Evolutionary conservation across 2,113 vertebrate species (phyloP).

Genomic region (Chaetodon trifascialis): DNA sequence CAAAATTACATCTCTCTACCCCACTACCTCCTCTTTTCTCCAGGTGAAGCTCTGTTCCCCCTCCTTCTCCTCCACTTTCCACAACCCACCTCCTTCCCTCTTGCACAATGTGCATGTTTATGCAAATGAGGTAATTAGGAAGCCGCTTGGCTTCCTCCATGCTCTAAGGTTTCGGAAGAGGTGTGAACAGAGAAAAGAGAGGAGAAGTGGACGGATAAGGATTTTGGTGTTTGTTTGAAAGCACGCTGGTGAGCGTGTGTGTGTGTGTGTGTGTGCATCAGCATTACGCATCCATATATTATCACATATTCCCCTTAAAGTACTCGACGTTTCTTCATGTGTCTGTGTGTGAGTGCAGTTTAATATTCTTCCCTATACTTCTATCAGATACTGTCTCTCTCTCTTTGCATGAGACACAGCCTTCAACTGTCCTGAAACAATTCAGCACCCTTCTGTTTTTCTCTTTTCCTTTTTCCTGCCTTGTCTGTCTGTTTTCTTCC

Average conservation of each 20-base stretch:
- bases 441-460: not conserved
- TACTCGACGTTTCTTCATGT: not conserved
- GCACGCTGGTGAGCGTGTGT: not conserved
- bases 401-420: not conserved
- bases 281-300: slow-evolving; percentile 16
- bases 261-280: slow-evolving; percentile 20
- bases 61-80: not conserved
- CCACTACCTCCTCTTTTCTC: slow-evolving; percentile 13
- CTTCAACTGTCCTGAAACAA: slow-evolving; percentile 8
- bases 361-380: slow-evolving; percentile 33
- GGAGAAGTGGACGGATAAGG: slow-evolving; percentile 29
- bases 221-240: slow-evolving; percentile 47
- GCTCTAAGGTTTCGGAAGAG: slow-evolving; percentile 37
- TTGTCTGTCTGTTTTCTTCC: not conserved
- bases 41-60: slow-evolving; percentile 35
- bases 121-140: slow-evolving; percentile 79
- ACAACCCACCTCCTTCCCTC: slow-evolving; percentile 26
- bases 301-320: slow-evolving; percentile 50
- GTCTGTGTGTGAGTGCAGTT: slow-evolving; percentile 1
- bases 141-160: slow-evolving; percentile 59
- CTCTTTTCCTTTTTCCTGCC: slow-evolving; percentile 1
- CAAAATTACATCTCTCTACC: slow-evolving; percentile 18
- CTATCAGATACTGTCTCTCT: not conserved
- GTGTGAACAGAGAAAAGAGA: slow-evolving; percentile 31
- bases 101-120: slow-evolving; percentile 66